Conservation (phyloP, 2,888 invertebrate genomes). For the Psylliodes chrysocephalus region DNA sequence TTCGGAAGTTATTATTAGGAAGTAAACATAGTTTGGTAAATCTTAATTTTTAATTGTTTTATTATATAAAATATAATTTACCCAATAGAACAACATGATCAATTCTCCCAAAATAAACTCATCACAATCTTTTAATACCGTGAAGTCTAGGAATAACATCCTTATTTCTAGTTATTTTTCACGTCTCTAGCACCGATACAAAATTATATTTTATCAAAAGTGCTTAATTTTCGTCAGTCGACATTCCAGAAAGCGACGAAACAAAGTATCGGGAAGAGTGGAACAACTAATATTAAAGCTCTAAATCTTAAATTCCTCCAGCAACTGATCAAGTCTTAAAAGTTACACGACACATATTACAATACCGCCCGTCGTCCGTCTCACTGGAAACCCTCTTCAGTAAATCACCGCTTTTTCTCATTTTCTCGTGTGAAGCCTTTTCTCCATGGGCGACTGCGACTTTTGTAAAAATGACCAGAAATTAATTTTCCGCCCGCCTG, state of each 20-base stretch:
- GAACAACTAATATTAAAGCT: slow-evolving; percentile 54
- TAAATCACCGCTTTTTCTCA: slow-evolving; percentile 58
- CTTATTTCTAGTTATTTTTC: too few relatives aligned
- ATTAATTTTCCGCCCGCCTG: slow-evolving; percentile 52
- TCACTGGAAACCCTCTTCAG: slow-evolving; percentile 42
- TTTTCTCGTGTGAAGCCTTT: slow-evolving; percentile 44
- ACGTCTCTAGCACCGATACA: too few relatives aligned
- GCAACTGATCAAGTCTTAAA: slow-evolving; percentile 58
- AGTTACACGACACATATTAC: slow-evolving; percentile 59
- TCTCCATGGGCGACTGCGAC: slow-evolving; percentile 38
- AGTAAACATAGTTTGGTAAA: too few relatives aligned
- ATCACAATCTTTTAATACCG: too few relatives aligned
- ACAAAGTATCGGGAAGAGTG: slow-evolving; percentile 42
- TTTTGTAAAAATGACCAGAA: slow-evolving; percentile 56
- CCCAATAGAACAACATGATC: too few relatives aligned
- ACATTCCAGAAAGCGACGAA: slow-evolving; percentile 20
- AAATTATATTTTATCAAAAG: not conserved
- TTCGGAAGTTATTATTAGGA: too few relatives aligned
- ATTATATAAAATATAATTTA: too few relatives aligned
- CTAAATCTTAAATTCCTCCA: slow-evolving; percentile 57
- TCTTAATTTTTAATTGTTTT: too few relatives aligned
- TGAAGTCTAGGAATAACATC: too few relatives aligned
- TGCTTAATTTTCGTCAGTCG: not conserved
- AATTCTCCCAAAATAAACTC: too few relatives aligned
- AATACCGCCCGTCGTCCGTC: slow-evolving; percentile 30